phyloP scores from a whole-genome alignment of 1,140 invertebrate genomes.

The Zaprionus lachaisei region DNA sequence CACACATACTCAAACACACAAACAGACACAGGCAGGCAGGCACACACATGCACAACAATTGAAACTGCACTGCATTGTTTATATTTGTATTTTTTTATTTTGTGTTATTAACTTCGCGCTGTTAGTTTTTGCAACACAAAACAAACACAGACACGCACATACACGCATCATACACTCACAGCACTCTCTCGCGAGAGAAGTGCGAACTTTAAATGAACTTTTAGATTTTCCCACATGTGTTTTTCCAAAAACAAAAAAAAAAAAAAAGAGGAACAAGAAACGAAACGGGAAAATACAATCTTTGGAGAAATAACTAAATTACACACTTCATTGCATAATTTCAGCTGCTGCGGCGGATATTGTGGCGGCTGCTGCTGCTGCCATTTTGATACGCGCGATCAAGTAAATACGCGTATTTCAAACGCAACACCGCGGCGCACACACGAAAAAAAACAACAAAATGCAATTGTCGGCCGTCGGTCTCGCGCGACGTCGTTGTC shows the following conservation, averaged over 20 bases:
- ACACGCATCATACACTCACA: background rate
- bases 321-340: conserved; percentile 67
- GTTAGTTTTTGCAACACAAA: conserved; percentile 32
- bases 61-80: conserved; percentile 48
- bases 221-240: conserved; percentile 48
- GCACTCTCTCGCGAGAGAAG: conserved; percentile 8
- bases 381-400: conserved; percentile 61
- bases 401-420: conserved; percentile 53
- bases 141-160: conserved; percentile 9
- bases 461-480: conserved; percentile 52
- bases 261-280: conserved; percentile 26
- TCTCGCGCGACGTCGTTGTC: conserved; percentile 49
- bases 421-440: conserved; percentile 52
- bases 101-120: conserved; percentile 27
- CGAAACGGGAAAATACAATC: conserved; percentile 25
- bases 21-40: conserved; percentile 8
- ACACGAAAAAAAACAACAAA: conserved; percentile 52
- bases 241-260: conserved; percentile 25
- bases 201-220: conserved; percentile 30
- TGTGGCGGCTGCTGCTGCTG: conserved; percentile 51
- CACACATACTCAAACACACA: conserved; percentile 9
- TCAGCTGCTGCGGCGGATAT: conserved; percentile 51
- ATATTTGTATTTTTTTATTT: conserved; percentile 50
- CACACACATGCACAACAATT: conserved; percentile 16
- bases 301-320: conserved; percentile 42